Evolutionary conservation across 2,888 invertebrate genomes (phyloP).

Genomic region (Elegia similella): DNA sequence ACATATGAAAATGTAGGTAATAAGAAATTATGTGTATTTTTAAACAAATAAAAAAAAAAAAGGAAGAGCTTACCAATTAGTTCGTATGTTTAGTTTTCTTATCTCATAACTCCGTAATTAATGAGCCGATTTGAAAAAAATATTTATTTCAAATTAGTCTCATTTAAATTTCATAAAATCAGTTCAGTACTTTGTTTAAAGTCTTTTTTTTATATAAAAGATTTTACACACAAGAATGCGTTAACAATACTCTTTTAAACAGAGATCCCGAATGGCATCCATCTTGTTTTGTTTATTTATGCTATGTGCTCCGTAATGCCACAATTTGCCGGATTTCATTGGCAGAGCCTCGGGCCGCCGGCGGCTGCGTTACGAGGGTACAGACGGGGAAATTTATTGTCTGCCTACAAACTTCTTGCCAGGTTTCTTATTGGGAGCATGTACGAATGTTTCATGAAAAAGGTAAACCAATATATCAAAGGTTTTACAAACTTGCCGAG

Average conservation of each 20-base stretch:
- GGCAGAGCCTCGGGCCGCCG: background rate
- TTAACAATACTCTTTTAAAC: background rate
- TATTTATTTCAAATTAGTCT: too few species aligned
- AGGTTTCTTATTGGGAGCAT: constrained; percentile 1
- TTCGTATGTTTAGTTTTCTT: too few species aligned
- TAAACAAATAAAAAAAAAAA: too few species aligned
- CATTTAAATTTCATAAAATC: too few species aligned
- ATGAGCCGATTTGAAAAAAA: too few species aligned
- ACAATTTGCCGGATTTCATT: constrained; percentile 3
- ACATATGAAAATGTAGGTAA: too few species aligned
- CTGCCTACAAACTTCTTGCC: background rate
- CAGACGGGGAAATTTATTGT: background rate
- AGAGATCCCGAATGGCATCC: background rate
- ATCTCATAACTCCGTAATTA: too few species aligned
- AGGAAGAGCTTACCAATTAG: too few species aligned
- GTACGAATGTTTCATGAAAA: constrained; percentile 1
- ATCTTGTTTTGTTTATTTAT: background rate
- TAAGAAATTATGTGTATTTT: too few species aligned
- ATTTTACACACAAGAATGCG: too few species aligned
- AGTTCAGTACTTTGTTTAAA: too few species aligned
- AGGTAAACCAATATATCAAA: background rate
- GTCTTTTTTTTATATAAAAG: too few species aligned
- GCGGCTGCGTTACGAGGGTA: background rate
- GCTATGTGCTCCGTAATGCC: background rate
- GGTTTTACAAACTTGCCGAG: background rate